Base-by-base conservation (phyloP, 2,888 invertebrate genomes). In the Neoascia interrupta region DNA sequence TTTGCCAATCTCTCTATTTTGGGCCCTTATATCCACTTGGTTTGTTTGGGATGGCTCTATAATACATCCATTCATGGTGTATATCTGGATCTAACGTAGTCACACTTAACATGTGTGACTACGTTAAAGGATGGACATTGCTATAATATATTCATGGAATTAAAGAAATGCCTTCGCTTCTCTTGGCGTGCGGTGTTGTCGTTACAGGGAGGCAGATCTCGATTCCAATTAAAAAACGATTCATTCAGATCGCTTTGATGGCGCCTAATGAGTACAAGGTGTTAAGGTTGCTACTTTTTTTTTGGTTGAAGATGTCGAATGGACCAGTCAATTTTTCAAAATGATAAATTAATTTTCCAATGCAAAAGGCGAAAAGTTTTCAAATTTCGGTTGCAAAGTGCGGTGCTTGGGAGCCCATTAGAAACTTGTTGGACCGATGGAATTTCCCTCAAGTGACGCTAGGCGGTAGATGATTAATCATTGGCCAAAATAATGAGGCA, bases 291-390 rank as follows among this genome's bases (percentile, higher is more conserved):
- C 21, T 39, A 53, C 45, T 6, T 53, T 31, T 53, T 31, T 13
- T 34, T 51, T 28, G 34, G n/a, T n/a, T 10, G 61, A 26, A 26
- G 70, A 75, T 26, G n/a, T n/a, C n/a, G n/a, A n/a, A n/a, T n/a
- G n/a, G n/a, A n/a, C n/a, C n/a, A n/a, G n/a, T n/a, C n/a, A n/a
- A n/a, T 80, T 79, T 74, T 66, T 74, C 72, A 81, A 81, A 81
- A 79, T 81, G 80, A 84, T 82, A 82, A 83, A 84, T 84, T 83
- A 84, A 83, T 84, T 83, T 68, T 60, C 75, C 80, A 83, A 83
- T 81, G 73, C 81, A 64, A 70, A 4, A 80, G 81, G 79, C 79
- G 61, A 63, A 61, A 70, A 70, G 6, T 53, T 72, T 63, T 31
- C 16, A 56, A 56, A 63, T 63, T 45, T 56, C 53, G 15, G 36